Evolutionary conservation across 1,140 invertebrate species (phyloP), one percentile per base, ranked within the genome.

Genomic region (Drosophila chauvacae): DNA sequence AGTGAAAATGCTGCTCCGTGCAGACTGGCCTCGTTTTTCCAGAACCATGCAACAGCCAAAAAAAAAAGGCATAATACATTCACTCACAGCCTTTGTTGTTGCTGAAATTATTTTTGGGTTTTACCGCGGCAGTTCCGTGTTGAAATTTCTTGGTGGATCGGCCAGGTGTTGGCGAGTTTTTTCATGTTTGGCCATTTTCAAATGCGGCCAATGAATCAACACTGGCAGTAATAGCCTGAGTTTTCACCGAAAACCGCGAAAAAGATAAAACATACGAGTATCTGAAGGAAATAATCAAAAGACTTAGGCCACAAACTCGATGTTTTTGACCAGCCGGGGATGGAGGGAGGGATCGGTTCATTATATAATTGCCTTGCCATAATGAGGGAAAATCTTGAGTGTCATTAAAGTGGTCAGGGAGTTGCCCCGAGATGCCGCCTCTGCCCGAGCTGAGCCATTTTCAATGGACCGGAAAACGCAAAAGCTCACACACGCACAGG

Each of bases 391-490:
- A 88, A 88, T 84, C 53, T 58, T 66, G 71, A 45, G 53, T 69
- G 55, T 48, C 55, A 63, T 84, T 64, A 59, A 53, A 39, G 79
- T 73, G 76, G 64, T 53, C 77, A 85, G 84, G 53, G 77, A 51
- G 56, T 37, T 28, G 47, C 45, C 45, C 20, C 45, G 3, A 23
- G 20, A 47, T 47, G 44, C 60, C 18, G 30, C 7, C 33, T 53
- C 30, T 18, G 39, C 42, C 42, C 51, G 20, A 42, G 45, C 81
- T 71, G 26, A 82, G 73, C 56, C 69, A 66, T 74, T 84, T 84
- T 90, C 84, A 90, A 90, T 88, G 85, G 84, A 90, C 80, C 84
- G 84, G 84, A 88, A 87, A 87, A 87, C 80, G 62, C 62, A 39
- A 41, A 86, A 20, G 42, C 48, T 28, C 42, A 41, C 35, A 33